These are phyloP conservation scores for Menidia beryllina DNA, from an alignment of 2,113 vertebrate species.

Conservation along the genomic window DNA sequence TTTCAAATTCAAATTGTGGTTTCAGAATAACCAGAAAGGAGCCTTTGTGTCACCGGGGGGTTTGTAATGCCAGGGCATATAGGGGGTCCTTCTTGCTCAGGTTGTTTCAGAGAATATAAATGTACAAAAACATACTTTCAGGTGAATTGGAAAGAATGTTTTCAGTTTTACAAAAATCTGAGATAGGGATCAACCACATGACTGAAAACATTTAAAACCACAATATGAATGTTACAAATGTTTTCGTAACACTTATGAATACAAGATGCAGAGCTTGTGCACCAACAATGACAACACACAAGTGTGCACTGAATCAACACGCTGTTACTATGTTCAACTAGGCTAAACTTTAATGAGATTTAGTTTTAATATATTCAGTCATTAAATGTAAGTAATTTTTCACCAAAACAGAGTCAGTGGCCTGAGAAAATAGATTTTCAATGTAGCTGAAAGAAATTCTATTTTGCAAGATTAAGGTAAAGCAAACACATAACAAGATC, in stretches of 20 bases:
- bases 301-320: neutral
- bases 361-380: constrained; percentile 1
- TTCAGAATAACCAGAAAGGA: too few relatives aligned
- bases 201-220: neutral
- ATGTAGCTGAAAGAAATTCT: constrained; percentile 18
- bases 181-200: too few relatives aligned
- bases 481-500: constrained; percentile 52
- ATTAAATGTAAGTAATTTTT: neutral
- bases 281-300: neutral
- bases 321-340: neutral
- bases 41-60: too few relatives aligned
- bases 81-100: too few relatives aligned
- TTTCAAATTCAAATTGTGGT: too few relatives aligned
- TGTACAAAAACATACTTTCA: too few relatives aligned
- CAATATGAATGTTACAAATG: neutral
- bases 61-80: too few relatives aligned
- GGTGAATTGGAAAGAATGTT: too few relatives aligned
- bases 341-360: neutral
- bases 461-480: constrained; percentile 42
- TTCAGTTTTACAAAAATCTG: too few relatives aligned
- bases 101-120: too few relatives aligned
- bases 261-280: too few relatives aligned
- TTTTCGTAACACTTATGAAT: too few relatives aligned
- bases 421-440: constrained; percentile 18
- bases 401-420: constrained; percentile 9